Evolutionary conservation across 1,140 invertebrate genomes (phyloP), one percentile per base, ranked within the genome.

Genomic region (Drosophila gunungcola): DNA sequence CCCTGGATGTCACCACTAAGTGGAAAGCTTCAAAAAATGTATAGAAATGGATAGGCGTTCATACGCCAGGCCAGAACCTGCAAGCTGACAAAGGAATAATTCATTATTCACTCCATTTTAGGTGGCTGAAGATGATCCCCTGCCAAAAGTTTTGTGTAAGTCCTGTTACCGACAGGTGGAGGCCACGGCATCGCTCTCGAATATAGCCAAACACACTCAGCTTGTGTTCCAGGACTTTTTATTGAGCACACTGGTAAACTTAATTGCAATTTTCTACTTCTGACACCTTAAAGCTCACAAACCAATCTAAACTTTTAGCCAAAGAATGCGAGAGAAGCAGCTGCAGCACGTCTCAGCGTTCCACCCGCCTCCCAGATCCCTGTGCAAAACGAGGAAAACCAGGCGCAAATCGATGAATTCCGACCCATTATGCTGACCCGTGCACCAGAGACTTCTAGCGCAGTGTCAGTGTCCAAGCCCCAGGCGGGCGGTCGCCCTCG

Each of bases 151-250:
- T 12, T 64, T 92, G 3, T 92, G 91, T 42, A 92, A 92, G 60
- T 74, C 88, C 9, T 92, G 91, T 51, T 92, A 90, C 67, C 84
- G 91, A 5, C 86, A 91, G 52, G 88, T 92, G 38, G 91, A 91
- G 65, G 88, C 90, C 7, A 92, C 88, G 1, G 91, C 88, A 1
- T 91, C 88, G 3, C 68, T 92, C 10, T 91, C 90, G 3, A 91
- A 91, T 21, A 91, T 92, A 39, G 91, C 91, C 4, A 91, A 91
- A 36, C 81, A 91, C 34, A 91, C 91, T 2, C 84, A 92, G 53
- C 65, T 74, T 6, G 88, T 90, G 2, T 91, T 92, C 61, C 73
- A 58, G 1, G 84, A 92, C 36, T 92, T 91, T 70, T 27, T 92
- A n/a, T 51, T 90, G 4, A 90, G 75, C 61, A 89, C 80, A 55